A percentile compares a stretch with the other conserved stretches of the same genome.
Conservation (phyloP, 2,113 vertebrate species). For the Patagioenas fasciata region DNA sequence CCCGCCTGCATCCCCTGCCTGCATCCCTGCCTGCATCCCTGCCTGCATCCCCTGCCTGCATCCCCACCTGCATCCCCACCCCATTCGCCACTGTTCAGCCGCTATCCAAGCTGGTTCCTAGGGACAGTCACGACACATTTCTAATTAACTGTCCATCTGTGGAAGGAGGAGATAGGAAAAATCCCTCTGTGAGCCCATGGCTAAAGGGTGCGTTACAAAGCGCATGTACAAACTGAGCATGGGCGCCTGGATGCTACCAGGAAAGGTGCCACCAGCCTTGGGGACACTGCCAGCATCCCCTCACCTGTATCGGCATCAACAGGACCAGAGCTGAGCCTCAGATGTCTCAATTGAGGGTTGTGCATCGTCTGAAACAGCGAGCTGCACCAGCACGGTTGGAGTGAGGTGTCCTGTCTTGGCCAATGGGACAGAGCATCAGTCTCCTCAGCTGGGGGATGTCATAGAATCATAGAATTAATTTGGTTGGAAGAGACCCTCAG, state of each 20-base stretch:
- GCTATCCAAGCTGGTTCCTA: neutral
- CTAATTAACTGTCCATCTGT: neutral
- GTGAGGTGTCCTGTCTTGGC: neutral
- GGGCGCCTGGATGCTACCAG: neutral
- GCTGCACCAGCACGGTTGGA: neutral
- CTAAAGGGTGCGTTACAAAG: neutral
- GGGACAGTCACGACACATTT: neutral
- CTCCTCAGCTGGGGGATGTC: too few relatives aligned
- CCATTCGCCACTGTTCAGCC: accelerated
- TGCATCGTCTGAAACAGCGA: accelerated
- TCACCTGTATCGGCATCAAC: neutral
- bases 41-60: neutral
- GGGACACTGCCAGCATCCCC: accelerated
- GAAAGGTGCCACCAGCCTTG: neutral
- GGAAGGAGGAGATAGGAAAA: neutral
- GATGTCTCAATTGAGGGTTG: accelerated
- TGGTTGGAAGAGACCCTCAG: too few relatives aligned
- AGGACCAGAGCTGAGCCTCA: neutral
- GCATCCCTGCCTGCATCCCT: neutral
- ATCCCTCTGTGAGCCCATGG: neutral
- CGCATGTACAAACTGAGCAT: accelerated
- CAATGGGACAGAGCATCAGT: neutral
- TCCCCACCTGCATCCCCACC: neutral
- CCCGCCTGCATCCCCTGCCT: neutral
- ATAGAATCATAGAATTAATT: too few relatives aligned